Base-by-base conservation (phyloP, 2,797 vertebrate species). In the Enteromius trimaculatus region DNA sequence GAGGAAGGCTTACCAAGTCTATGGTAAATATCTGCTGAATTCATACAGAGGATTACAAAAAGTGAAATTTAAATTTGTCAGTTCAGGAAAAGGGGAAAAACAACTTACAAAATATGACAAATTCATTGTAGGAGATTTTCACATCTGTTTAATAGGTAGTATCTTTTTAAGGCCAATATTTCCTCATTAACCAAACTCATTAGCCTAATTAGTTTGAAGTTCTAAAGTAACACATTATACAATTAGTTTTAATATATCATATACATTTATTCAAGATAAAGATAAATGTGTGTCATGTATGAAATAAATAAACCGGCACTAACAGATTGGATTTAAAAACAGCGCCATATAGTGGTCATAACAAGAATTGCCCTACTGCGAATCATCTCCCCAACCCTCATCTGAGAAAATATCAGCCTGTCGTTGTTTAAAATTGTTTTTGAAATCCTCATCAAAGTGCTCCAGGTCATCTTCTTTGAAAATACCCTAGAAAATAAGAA, bases 391-490 rank as follows among this genome's bases (percentile, higher is more conserved):
- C 94, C 90, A 95, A 64, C 85, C 87, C 11, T 95, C 92, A 44
- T 92, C 94, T 55, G 89, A 89, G 70, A 90, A 84, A 0, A 86
- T 29, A 31, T 95, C 90, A 0, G 81, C 82, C 72, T 84, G 89
- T 37, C 86, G 92, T 82, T 93, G 92, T 89, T 94, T 91, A 84
- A 96, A 98, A 11, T 90, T 94, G 87, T 94, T 92, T 86, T 87
- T 94, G 82, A 98, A 98, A 53, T 96, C 95, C 88, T 98, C 96
- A 58, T 97, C 96, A 87, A 98, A 97, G 91, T 96, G 92, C 65
- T 96, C 86, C 72, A 98, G 87, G 80, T 98, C 97, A 0, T 95
- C 93, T 88, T 96, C 94, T 88, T 92, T 96, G 88, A 98, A 94
- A 88, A 98, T 91, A 21, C 97, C 97, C 97, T 99, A 87, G n/a